Evolutionary conservation across 2,888 invertebrate genomes (phyloP).

Genomic region (Harpalus rufipes): DNA sequence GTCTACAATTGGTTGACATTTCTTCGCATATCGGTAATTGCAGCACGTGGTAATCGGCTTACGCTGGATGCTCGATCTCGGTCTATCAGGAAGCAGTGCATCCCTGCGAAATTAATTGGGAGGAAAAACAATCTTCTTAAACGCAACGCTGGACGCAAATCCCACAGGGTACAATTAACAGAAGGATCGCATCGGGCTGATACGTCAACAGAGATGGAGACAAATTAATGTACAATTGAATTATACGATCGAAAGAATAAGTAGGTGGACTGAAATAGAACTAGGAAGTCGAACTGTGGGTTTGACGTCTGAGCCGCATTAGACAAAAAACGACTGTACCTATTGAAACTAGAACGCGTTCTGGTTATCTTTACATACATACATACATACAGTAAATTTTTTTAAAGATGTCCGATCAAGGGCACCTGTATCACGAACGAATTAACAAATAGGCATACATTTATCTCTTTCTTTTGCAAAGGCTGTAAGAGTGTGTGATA

Average conservation of each 20-base stretch:
- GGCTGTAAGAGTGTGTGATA: no score
- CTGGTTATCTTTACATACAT: no score
- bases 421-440: no score
- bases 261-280: slow-evolving; percentile 3
- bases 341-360: no score
- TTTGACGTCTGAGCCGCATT: no score
- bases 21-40: slow-evolving; percentile 53
- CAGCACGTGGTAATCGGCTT: slow-evolving; percentile 56
- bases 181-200: slow-evolving; percentile 33
- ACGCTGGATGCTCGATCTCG: slow-evolving; percentile 21
- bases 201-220: slow-evolving; percentile 9
- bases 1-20: slow-evolving; percentile 8
- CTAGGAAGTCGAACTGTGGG: background rate
- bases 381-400: no score
- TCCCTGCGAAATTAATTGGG: slow-evolving; percentile 56
- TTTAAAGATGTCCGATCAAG: no score
- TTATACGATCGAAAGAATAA: slow-evolving; percentile 32
- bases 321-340: no score
- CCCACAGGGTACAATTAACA: slow-evolving; percentile 61
- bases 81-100: slow-evolving; percentile 5
- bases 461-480: no score
- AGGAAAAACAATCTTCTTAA: slow-evolving; percentile 59
- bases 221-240: slow-evolving; percentile 45
- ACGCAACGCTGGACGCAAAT: slow-evolving; percentile 31
- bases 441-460: no score